Evolutionary conservation across 1,140 invertebrate species (phyloP), one percentile per base, ranked within the genome.

Genomic region (Zaprionus vittiger): DNA sequence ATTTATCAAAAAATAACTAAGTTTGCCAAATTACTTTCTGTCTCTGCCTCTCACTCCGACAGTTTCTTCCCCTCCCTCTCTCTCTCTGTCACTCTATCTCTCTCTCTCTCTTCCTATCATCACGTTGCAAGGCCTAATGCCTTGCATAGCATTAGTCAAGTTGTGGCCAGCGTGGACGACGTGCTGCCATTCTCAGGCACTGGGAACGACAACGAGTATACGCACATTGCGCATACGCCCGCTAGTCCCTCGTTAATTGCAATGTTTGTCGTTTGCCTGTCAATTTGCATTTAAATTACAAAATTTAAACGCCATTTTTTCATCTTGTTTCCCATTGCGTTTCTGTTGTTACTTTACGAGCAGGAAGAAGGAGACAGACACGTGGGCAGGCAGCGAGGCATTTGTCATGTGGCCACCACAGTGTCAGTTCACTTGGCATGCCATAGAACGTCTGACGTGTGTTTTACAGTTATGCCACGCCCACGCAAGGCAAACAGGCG

Each of bases 281-380:
- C 85, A 90, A 90, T 90, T 90, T 90, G 85, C 85, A 90, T 90
- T 90, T 90, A 90, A 90, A 90, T 90, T 90, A 90, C 85, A 90
- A 90, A 90, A 85, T 90, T 90, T 90, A 90, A 90, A 82, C 79
- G 81, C 20, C 79, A 34, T 73, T 69, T 63, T 65, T 69, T 66
- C 44, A 61, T 59, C 54, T 61, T 62, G 14, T 52, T 24, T 41
- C 34, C 44, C 49, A 37, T 47, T 66, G 64, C 54, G 54, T 49
- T 75, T 2, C n/a, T 24, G 17, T 31, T 64, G 59, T 54, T 56
- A 62, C 60, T 77, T 61, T 64, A 72, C 59, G 70, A 69, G 52
- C 75, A 41, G 14, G 44, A 20, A 47, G 17, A 47, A 31, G 57
- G 24, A 14, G 11, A 28, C 28, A 14, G 26, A 57, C 17, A 55